These are phyloP conservation scores for Lathronympha strigana DNA, from an alignment of 2,888 invertebrate species.

Conservation along the genomic window DNA sequence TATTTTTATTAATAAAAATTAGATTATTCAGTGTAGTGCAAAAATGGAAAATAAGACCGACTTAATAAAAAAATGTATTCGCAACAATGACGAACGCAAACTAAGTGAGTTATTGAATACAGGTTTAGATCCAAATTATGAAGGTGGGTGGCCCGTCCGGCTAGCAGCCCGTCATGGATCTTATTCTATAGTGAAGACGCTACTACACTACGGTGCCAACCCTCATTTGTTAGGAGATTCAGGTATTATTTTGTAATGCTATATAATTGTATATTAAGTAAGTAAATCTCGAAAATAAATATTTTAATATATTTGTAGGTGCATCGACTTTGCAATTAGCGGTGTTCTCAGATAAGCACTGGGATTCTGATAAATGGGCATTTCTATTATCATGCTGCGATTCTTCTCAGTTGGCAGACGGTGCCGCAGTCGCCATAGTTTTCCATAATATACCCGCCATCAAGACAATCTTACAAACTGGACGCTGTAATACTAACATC, in stretches of 20 bases:
- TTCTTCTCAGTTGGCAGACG: constrained; percentile 78
- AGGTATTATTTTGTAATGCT: constrained; percentile 53
- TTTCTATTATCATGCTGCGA: constrained; percentile 73
- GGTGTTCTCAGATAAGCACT: constrained; percentile 70
- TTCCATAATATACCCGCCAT: constrained; percentile 71
- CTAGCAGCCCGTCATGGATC: constrained; percentile 72
- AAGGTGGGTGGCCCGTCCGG: constrained; percentile 76
- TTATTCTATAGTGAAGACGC: constrained; percentile 61
- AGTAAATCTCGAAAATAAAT: background rate
- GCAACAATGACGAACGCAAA: constrained; percentile 60
- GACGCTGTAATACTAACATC: constrained; percentile 74
- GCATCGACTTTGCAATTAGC: constrained; percentile 77
- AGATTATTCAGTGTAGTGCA: background rate
- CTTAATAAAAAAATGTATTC: constrained; percentile 61
- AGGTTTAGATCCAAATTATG: constrained; percentile 72
- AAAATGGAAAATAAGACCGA: constrained; percentile 58
- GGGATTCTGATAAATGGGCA: constrained; percentile 69
- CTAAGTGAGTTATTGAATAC: constrained; percentile 59
- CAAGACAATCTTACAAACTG: constrained; percentile 68
- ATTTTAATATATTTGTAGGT: constrained; percentile 55
- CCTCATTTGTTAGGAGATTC: constrained; percentile 72
- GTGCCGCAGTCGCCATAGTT: constrained; percentile 76
- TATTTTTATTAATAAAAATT: background rate
- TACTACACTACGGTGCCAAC: constrained; percentile 72
- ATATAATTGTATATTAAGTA: no score